phyloP scores from a whole-genome alignment of 2,888 invertebrate genomes.

The Sclerodermus sp. region DNA sequence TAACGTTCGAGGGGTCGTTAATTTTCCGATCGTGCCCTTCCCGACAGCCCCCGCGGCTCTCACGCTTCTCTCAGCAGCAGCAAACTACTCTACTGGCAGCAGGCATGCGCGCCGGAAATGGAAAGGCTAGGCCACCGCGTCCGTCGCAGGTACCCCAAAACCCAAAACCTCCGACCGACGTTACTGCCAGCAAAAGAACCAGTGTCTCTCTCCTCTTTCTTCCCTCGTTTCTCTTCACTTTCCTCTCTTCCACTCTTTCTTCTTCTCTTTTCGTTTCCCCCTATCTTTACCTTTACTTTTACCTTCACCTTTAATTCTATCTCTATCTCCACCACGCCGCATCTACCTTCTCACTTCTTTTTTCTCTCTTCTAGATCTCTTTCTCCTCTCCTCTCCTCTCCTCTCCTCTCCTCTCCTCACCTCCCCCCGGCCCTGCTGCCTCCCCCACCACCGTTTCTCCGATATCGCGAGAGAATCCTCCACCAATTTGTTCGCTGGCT shows the following conservation, averaged over 20 bases:
- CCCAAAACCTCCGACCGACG: too few relatives aligned
- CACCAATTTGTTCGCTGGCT: too few relatives aligned
- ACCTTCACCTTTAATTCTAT: conserved; percentile 1
- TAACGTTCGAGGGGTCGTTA: conserved; percentile 46
- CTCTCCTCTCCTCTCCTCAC: conserved; percentile 56
- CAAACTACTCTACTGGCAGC: too few relatives aligned
- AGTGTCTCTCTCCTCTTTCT: conserved; percentile 40
- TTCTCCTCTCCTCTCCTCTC: conserved; percentile 27
- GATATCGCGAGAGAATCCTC: conserved; percentile 2
- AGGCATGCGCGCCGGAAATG: conserved; percentile 36
- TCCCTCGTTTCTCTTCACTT: too few relatives aligned
- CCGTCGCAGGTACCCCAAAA: too few relatives aligned
- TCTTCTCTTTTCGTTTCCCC: conserved; percentile 48
- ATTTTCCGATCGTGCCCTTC: conserved; percentile 46
- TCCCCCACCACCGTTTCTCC: conserved; percentile 6
- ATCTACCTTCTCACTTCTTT: conserved; percentile 14
- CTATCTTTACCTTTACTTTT: conserved; percentile 16
- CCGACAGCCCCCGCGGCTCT: conserved; percentile 34
- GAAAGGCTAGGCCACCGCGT: background rate
- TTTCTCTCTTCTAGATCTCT: too few relatives aligned
- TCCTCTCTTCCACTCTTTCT: conserved; percentile 44
- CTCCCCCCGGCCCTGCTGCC: conserved; percentile 17
- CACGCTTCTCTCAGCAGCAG: conserved; percentile 34
- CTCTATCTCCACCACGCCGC: conserved; percentile 56
- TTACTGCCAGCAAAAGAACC: too few relatives aligned